A percentile compares a stretch with the other conserved stretches of the same genome.
Conservation (phyloP, 2,797 vertebrate genomes). For the Microcaecilia unicolor region DNA sequence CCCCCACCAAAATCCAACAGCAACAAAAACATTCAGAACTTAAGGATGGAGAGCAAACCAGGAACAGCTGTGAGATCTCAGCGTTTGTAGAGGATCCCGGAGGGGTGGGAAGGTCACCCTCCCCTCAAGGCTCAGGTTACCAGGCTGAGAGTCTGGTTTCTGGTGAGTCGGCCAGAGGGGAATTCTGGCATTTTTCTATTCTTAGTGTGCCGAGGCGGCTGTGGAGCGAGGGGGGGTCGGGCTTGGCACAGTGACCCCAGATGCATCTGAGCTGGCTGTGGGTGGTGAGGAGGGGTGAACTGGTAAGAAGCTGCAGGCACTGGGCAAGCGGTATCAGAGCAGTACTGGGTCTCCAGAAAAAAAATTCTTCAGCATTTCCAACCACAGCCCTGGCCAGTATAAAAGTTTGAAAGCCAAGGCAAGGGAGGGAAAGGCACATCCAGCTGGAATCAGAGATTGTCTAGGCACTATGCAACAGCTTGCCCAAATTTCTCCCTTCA, state of each 20-base stretch:
- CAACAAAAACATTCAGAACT: conserved; percentile 31
- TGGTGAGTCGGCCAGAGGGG: conserved; percentile 32
- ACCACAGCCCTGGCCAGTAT: no score
- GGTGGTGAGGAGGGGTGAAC: no score
- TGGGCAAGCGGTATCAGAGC: no score
- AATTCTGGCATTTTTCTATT: conserved; percentile 63
- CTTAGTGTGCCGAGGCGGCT: conserved; percentile 16
- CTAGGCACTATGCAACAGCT: no score
- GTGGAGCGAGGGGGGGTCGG: conserved; percentile 33
- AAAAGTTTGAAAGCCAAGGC: no score
- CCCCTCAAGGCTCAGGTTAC: conserved; percentile 41
- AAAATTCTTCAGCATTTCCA: no score
- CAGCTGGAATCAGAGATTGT: no score
- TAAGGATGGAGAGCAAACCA: conserved; percentile 11
- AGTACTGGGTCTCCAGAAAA: no score
- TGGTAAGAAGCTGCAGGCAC: neutral
- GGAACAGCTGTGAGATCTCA: conserved; percentile 51
- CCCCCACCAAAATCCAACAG: no score
- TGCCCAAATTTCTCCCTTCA: no score
- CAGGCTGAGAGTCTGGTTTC: conserved; percentile 15
- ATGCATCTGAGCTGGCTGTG: conserved; percentile 33
- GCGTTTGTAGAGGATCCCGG: conserved; percentile 14
- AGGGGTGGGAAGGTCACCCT: conserved; percentile 22
- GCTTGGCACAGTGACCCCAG: conserved; percentile 30
- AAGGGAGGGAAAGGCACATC: no score